Conservation (phyloP, 1,140 invertebrate genomes). For the Orchesella cincta region DNA sequence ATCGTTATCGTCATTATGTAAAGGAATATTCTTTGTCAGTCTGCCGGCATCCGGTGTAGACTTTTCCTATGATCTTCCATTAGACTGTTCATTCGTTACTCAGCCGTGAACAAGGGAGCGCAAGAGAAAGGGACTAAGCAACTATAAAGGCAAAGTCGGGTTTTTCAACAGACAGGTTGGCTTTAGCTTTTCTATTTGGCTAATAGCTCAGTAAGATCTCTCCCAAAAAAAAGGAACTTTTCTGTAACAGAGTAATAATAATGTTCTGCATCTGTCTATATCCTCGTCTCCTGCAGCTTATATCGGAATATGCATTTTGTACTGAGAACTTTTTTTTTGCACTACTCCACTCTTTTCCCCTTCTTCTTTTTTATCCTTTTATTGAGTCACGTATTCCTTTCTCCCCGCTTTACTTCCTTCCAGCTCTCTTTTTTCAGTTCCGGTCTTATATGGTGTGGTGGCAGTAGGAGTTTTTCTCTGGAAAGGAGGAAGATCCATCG, state of each 20-base stretch:
- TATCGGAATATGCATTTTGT: not conserved
- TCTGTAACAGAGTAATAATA: not conserved
- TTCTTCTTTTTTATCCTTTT: conserved; percentile 2
- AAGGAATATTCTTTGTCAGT: too few species aligned
- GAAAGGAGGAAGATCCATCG: not conserved
- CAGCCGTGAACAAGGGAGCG: not conserved
- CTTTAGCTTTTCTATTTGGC: not conserved
- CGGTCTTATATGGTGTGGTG: conserved; percentile 10
- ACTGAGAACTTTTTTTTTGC: not conserved
- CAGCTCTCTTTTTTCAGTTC: conserved; percentile 8
- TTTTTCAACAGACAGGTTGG: not conserved
- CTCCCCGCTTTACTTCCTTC: not conserved
- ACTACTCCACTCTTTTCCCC: not conserved
- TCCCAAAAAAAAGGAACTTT: not conserved
- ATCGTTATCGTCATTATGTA: too few species aligned
- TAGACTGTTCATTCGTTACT: conserved; percentile 13
- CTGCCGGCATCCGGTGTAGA: not conserved
- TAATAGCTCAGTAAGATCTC: not conserved
- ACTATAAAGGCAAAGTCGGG: not conserved
- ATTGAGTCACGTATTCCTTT: conserved; percentile 9
- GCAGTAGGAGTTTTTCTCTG: not conserved
- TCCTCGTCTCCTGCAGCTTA: too few species aligned
- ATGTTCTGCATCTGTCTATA: not conserved
- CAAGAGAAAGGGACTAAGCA: not conserved
- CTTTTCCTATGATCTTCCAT: conserved; percentile 5